Evolutionary conservation across 2,888 invertebrate genomes (phyloP).

Genomic region (Spodoptera exigua): DNA sequence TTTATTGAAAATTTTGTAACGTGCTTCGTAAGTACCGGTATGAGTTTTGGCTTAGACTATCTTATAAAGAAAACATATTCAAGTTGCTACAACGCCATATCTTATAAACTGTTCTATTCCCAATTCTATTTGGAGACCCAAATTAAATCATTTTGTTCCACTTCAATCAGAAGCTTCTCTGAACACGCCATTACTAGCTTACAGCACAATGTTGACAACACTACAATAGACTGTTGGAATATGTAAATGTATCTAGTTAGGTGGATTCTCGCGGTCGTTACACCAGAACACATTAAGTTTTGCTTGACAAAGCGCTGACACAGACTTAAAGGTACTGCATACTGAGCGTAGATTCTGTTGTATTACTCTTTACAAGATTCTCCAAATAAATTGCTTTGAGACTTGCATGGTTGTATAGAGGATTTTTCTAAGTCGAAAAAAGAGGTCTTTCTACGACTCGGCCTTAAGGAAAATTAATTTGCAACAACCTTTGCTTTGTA

Average conservation of each 20-base stretch:
- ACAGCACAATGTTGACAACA: conserved; percentile 50
- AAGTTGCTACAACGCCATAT: no score
- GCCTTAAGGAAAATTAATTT: no score
- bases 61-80: no score
- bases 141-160: background rate
- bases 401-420: no score
- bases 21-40: no score
- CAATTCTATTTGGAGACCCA: background rate
- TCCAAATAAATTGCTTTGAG: no score
- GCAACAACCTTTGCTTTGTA: no score
- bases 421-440: no score
- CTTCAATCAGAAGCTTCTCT: conserved; percentile 1
- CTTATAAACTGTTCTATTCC: no score
- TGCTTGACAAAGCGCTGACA: conserved; percentile 31
- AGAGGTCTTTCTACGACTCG: no score
- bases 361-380: background rate
- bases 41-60: no score
- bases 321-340: conserved; percentile 14
- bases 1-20: no score
- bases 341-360: background rate
- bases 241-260: conserved; percentile 33
- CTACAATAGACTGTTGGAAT: conserved; percentile 47
- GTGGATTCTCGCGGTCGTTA: conserved; percentile 25
- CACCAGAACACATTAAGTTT: conserved; percentile 20
- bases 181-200: conserved; percentile 30